Base-by-base conservation (phyloP, 1,140 invertebrate genomes). In the Linepithema humile region DNA sequence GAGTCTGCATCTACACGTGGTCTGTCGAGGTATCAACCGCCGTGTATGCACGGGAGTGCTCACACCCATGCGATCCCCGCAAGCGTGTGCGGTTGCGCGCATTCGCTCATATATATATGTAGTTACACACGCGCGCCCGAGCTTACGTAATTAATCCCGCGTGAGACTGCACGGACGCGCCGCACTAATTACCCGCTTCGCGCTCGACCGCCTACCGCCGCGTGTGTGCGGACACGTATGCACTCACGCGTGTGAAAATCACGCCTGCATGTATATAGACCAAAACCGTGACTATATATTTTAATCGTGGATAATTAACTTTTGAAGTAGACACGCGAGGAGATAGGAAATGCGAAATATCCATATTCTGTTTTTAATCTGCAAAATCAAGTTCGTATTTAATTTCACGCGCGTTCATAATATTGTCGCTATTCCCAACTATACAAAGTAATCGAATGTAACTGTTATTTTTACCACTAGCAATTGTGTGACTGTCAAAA, bases 121-220 rank as follows among this genome's bases (percentile, higher is more conserved):
- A 65, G 45, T 50, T 60, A 69, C 78, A 65, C 50, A 43, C 48
- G 64, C 74, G 84, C 82, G 74, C 60, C 67, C 72, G 43, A 84
- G 73, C 74, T 78, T 75, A 48, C 82, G 84, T 89, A 89, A 89
- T 89, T 89, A 89, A 89, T 89, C 87, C 84, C 70, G 87, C 80
- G 80, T 86, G 88, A 89, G 84, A 82, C 78, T 86, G 77, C 62
- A 73, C 64, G 64, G 84, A 86, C 75, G 78, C 53, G 23, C 45
- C 70, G 84, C 72, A 80, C 88, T 89, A 89, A 89, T 89, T 89
- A 89, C 83, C 87, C 88, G 80, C 87, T 88, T 88, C 82, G 85
- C 62, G 84, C 80, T 78, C 84, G 86, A 77, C 86, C 86, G 45
- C 48, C 48, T 85, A 55, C 15, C 32, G 32, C 73, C n/a, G 69